Conservation (phyloP, 2,888 invertebrate species). For the Agriopis leucophaearia region DNA sequence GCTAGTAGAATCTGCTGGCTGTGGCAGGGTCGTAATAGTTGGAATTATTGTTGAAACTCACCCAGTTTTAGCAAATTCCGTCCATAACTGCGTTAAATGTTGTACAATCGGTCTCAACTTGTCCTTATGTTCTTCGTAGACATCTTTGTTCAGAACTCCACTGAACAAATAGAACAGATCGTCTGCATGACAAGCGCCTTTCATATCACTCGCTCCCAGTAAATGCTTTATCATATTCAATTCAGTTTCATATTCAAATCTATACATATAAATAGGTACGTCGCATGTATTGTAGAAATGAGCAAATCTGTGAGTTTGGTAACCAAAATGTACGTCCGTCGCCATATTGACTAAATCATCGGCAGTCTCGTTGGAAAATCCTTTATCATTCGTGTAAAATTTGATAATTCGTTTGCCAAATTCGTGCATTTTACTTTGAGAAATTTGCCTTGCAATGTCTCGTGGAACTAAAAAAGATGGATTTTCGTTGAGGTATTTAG, state of each 20-base stretch:
- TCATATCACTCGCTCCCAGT: constrained; percentile 47
- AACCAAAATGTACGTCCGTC: constrained; percentile 63
- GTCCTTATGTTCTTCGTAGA: constrained; percentile 58
- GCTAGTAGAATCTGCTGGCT: too few relatives aligned
- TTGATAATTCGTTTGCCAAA: constrained; percentile 61
- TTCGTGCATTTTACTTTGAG: constrained; percentile 51
- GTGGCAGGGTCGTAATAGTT: too few relatives aligned
- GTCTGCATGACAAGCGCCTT: constrained; percentile 80
- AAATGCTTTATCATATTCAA: constrained; percentile 65
- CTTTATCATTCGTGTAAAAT: constrained; percentile 60
- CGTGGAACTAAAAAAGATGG: constrained; percentile 61
- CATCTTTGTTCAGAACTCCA: constrained; percentile 62
- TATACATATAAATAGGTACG: constrained; percentile 62
- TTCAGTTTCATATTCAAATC: constrained; percentile 66
- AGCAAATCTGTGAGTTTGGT: constrained; percentile 62
- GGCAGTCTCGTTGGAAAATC: constrained; percentile 50
- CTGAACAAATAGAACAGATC: constrained; percentile 80
- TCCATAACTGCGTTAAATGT: constrained; percentile 75
- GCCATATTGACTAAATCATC: constrained; percentile 55
- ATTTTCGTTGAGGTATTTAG: constrained; percentile 54
- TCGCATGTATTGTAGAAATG: constrained; percentile 54
- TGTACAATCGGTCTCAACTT: constrained; percentile 63
- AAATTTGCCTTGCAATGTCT: constrained; percentile 56
- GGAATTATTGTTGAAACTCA: constrained; percentile 43
- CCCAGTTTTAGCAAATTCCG: constrained; percentile 76